Conservation (phyloP, 2,888 invertebrate genomes). For the Thecocarcelia acutangulata region DNA sequence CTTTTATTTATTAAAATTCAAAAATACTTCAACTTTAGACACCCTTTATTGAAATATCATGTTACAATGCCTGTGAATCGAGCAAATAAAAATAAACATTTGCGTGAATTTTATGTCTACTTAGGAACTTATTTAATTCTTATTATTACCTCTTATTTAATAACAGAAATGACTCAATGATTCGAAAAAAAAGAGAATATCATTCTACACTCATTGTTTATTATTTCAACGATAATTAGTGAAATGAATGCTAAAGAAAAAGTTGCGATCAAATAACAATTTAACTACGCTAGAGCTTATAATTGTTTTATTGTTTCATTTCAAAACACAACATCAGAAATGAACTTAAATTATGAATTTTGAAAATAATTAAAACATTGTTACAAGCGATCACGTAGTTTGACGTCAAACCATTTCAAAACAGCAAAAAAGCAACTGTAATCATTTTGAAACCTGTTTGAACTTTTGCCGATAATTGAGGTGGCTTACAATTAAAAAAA, state of each 20-base stretch:
- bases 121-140: not conserved
- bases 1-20: too few relatives aligned
- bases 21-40: too few relatives aligned
- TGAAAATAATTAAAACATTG: conserved; percentile 44
- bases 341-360: conserved; percentile 34
- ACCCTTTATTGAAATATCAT: too few relatives aligned
- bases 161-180: conserved; percentile 4
- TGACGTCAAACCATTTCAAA: conserved; percentile 55
- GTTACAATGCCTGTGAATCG: too few relatives aligned
- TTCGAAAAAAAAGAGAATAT: not conserved
- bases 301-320: conserved; percentile 35
- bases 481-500: conserved; percentile 43
- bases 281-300: conserved; percentile 21
- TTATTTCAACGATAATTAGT: conserved; percentile 21
- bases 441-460: conserved; percentile 57
- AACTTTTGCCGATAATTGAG: conserved; percentile 65
- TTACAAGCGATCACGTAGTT: conserved; percentile 38
- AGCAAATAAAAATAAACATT: too few relatives aligned
- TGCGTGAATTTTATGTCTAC: too few relatives aligned
- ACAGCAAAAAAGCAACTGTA: conserved; percentile 1
- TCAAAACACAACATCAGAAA: conserved; percentile 27
- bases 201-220: conserved; percentile 24
- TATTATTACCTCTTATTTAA: conserved; percentile 13
- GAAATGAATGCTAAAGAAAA: conserved; percentile 8
- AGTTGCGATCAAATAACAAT: conserved; percentile 14